phyloP scores from a whole-genome alignment of 2,888 invertebrate genomes.

The Limnephilus auricula region DNA sequence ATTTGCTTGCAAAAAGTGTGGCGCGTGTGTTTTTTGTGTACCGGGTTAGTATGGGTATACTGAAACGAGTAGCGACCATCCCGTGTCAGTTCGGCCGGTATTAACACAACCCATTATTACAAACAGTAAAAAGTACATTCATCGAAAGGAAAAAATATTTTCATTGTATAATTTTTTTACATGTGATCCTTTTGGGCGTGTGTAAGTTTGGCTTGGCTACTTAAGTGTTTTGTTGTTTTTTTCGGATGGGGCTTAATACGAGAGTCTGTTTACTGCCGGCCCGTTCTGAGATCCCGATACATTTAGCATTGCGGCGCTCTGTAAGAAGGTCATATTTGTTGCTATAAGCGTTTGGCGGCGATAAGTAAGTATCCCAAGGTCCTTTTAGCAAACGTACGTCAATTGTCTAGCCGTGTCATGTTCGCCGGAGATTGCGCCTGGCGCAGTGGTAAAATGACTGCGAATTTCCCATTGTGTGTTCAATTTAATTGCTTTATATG shows the following conservation, averaged over 20 bases:
- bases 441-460: slow-evolving; percentile 35
- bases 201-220: background rate
- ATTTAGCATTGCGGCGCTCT: slow-evolving; percentile 39
- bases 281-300: slow-evolving; percentile 48
- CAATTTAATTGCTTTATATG: slow-evolving; percentile 15
- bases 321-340: slow-evolving; percentile 38
- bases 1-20: background rate
- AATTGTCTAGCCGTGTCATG: background rate
- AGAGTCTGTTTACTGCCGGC: slow-evolving; percentile 55
- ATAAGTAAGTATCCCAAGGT: slow-evolving; percentile 16
- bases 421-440: slow-evolving; percentile 9
- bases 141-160: background rate
- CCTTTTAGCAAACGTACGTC: slow-evolving; percentile 17
- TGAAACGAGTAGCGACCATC: slow-evolving; percentile 45
- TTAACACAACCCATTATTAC: background rate
- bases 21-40: background rate
- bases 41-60: slow-evolving; percentile 43
- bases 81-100: slow-evolving; percentile 51
- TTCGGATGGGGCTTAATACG: slow-evolving; percentile 45
- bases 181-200: background rate
- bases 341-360: background rate
- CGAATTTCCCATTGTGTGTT: slow-evolving; percentile 23
- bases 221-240: background rate
- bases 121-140: background rate
- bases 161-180: background rate